A percentile compares a stretch with the other conserved stretches of the same genome.
phyloP scores from a whole-genome alignment of 2,113 vertebrate genomes.

The Geococcyx californianus region DNA sequence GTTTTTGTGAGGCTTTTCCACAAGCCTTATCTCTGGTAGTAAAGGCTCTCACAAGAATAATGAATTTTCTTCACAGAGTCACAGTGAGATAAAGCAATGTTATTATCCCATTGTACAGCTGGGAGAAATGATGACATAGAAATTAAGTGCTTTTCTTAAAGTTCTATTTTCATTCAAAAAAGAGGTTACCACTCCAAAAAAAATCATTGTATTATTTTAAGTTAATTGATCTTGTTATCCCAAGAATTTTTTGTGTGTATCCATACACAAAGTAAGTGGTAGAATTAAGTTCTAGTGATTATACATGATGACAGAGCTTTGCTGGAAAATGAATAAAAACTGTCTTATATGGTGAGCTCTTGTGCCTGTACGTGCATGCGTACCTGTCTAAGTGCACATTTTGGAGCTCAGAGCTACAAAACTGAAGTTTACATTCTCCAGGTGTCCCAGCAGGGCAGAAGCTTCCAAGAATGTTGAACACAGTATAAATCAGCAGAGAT shows the following conservation, averaged over 20 bases:
- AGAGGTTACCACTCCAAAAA: not conserved
- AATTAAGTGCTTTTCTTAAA: slow-evolving; percentile 9
- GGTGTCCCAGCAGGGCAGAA: not conserved
- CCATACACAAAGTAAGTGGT: not conserved
- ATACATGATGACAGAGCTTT: not conserved
- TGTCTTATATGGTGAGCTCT: not conserved
- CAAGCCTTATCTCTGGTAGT: not conserved
- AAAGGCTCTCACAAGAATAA: slow-evolving; percentile 40
- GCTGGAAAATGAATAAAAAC: not conserved
- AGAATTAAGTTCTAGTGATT: not conserved
- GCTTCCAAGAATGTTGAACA: not conserved
- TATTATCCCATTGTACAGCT: slow-evolving; percentile 44
- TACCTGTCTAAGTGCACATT: not conserved
- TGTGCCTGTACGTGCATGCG: not conserved
- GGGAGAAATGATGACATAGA: slow-evolving; percentile 10
- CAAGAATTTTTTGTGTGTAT: not conserved
- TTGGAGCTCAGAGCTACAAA: not conserved
- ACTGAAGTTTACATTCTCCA: not conserved
- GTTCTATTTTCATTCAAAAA: slow-evolving; percentile 2
- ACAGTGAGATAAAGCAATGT: slow-evolving; percentile 21
- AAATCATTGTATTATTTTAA: not conserved
- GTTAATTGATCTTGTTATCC: slow-evolving; percentile 24
- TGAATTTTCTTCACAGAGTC: slow-evolving; percentile 47
- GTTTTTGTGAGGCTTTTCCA: slow-evolving; percentile 22
- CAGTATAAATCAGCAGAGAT: not conserved